Evolutionary conservation across 53 echinoderm and acorn worm species (phyloP).

Genomic region (Luidia sarsii): DNA sequence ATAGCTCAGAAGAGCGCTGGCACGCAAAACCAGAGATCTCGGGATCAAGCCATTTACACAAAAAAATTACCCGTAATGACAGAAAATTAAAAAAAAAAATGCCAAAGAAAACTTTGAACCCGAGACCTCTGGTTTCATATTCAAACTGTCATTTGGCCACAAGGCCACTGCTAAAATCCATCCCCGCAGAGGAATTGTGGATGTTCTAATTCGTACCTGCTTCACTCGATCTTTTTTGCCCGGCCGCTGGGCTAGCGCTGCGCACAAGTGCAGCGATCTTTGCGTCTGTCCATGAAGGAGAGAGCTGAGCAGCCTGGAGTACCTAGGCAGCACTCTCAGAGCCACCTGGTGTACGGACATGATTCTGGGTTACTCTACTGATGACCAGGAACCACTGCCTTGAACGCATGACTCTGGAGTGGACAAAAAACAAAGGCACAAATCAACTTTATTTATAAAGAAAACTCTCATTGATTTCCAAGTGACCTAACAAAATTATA

Average conservation of each 20-base stretch:
- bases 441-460: neutral
- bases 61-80: too few species aligned
- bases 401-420: neutral
- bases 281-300: constrained; percentile 3
- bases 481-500: too few species aligned
- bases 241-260: constrained; percentile 6
- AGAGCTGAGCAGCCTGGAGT: constrained; percentile 19
- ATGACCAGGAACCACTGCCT: neutral
- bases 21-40: too few species aligned
- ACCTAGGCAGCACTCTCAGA: constrained; percentile 40
- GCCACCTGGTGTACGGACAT: constrained; percentile 27
- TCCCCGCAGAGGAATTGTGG: too few species aligned
- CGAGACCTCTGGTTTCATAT: too few species aligned
- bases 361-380: constrained; percentile 6
- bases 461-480: neutral
- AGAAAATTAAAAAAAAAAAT: too few species aligned
- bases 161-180: too few species aligned
- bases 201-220: too few species aligned
- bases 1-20: too few species aligned
- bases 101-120: too few species aligned
- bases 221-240: constrained; percentile 25
- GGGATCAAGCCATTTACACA: too few species aligned
- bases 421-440: neutral
- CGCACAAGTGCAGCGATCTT: constrained; percentile 22
- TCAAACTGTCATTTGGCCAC: too few species aligned